Evolutionary conservation across 1,140 invertebrate genomes (phyloP), one percentile per base, ranked within the genome.

Genomic region (Drosophila pachea): DNA sequence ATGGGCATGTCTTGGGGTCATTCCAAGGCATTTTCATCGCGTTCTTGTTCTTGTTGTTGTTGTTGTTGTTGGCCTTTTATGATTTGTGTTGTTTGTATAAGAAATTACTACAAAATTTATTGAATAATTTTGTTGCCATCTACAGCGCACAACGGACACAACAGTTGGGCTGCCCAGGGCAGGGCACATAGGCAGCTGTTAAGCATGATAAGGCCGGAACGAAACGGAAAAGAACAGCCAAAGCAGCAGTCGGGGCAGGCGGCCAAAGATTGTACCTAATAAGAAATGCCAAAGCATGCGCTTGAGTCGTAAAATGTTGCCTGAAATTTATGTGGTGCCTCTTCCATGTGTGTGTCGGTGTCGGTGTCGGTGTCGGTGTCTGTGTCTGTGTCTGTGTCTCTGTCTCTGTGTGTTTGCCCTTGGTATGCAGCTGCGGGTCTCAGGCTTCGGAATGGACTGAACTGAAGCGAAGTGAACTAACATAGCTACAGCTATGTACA

Each of bases 81-180:
- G 82, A 86, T 86, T 86, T 86, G 81, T 77, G 74, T 82, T 86
- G 82, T 86, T 86, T 86, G 82, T 58, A 56, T 63, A 86, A 74
- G 82, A 86, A 86, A 86, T 86, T 86, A 86, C 76, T 86, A 81
- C 71, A 86, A 86, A 86, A 86, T 86, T 86, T 86, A 86, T 86
- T 86, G 82, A 86, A 86, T 86, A 86, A 86, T 83, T 83, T 83
- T 71, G 64, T 67, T 62, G 68, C 52, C 68, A 68, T 55, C 36
- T 42, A 66, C 36, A 49, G 49, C 29, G 29, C 40, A 35, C 29
- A 9, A 35, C 49, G 49, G 49, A 49, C 35, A 6, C 35, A 6
- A 47, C 54, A 12, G 40, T 22, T 9, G 45, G 3, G 0, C 16
- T 9, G 8, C 16, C 16, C 1, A 22, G 8, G 45, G 52, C 22